Percentiles rank a stretch among this genome's conserved stretches.
phyloP scores from a whole-genome alignment of 2,113 vertebrate genomes.

The Sula dactylatra region DNA sequence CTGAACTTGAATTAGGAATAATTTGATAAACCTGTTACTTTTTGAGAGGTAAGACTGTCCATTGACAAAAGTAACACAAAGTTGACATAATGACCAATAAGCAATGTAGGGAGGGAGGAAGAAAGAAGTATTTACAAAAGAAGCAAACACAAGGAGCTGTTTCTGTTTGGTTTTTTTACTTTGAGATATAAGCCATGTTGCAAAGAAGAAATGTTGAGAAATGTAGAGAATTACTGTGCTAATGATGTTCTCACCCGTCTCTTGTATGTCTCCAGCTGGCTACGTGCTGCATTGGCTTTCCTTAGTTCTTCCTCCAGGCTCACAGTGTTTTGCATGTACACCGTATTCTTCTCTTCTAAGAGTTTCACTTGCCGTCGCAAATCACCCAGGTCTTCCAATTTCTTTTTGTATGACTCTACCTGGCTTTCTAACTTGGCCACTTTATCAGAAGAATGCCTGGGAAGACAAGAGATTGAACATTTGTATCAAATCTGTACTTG shows the following conservation, averaged over 20 bases:
- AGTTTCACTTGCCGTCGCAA: slow-evolving; percentile 90
- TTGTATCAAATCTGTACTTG: background rate
- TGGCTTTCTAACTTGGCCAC: slow-evolving; percentile 90
- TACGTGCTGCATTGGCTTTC: slow-evolving; percentile 86
- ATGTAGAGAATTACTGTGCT: background rate
- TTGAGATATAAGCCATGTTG: background rate
- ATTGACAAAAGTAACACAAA: background rate
- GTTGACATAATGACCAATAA: background rate
- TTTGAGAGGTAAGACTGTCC: background rate
- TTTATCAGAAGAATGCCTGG: slow-evolving; percentile 91
- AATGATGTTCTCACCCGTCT: slow-evolving; percentile 81
- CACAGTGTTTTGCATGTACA: slow-evolving; percentile 89
- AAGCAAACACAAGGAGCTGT: background rate
- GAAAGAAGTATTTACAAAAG: background rate
- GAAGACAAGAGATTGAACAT: background rate
- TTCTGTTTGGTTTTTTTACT: background rate
- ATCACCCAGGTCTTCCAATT: slow-evolving; percentile 91
- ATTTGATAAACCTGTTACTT: background rate
- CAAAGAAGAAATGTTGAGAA: background rate
- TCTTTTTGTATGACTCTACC: slow-evolving; percentile 94
- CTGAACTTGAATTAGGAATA: background rate
- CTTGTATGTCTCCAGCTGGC: slow-evolving; percentile 90
- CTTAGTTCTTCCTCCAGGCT: slow-evolving; percentile 88
- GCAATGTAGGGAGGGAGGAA: background rate
- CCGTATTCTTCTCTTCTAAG: slow-evolving; percentile 90